These are phyloP conservation scores for Parazoanthus darwini DNA, from an alignment of 92 coral and sea anemone species.

Conservation along the genomic window DNA sequence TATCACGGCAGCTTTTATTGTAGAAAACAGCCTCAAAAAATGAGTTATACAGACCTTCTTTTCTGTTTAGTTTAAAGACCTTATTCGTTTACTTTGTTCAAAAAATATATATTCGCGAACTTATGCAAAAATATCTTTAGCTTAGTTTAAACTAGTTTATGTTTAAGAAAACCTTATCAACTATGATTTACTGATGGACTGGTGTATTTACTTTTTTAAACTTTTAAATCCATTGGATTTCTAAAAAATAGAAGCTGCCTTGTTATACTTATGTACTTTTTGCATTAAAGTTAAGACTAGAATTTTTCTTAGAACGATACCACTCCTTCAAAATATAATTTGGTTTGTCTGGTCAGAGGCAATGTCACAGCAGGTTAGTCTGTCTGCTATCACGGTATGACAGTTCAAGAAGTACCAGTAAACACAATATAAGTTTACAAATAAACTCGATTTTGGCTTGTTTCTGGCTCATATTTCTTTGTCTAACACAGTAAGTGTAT, in stretches of 20 bases:
- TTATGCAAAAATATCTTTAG: background rate
- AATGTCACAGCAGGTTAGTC: too few relatives aligned
- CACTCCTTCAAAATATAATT: background rate
- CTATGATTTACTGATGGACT: constrained; percentile 16
- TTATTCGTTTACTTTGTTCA: background rate
- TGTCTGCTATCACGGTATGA: too few relatives aligned
- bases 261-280: background rate
- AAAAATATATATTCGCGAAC: background rate
- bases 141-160: background rate
- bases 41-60: constrained; percentile 10
- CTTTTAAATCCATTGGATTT: constrained; percentile 31
- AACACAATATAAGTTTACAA: too few relatives aligned
- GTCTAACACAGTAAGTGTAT: background rate
- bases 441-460: too few relatives aligned
- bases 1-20: background rate
- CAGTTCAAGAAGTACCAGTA: too few relatives aligned
- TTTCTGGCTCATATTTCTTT: too few relatives aligned
- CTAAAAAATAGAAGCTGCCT: background rate
- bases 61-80: background rate
- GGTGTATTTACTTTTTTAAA: constrained; percentile 30
- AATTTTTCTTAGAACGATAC: background rate
- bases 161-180: background rate
- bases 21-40: background rate
- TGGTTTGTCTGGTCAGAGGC: too few relatives aligned
- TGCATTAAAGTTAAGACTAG: too few relatives aligned